Evolutionary conservation across 2,888 invertebrate species (phyloP), one percentile per base, ranked within the genome.

Genomic region (Hirtodrosophila duncani): DNA sequence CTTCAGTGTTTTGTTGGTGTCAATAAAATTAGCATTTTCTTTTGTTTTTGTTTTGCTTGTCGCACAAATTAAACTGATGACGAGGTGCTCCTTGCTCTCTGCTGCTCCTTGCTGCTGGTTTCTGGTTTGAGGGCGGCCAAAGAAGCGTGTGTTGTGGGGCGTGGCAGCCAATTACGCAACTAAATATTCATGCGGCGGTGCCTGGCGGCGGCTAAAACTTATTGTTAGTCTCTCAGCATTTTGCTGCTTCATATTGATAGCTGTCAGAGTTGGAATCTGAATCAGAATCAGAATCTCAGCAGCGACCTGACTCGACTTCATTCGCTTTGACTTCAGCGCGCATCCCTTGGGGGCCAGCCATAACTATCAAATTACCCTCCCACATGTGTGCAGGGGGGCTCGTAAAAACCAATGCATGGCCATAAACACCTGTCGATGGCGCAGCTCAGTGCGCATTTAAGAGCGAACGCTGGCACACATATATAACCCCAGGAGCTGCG

Each of bases 121-220:
- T 29, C 14, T 11, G 2, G 20, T 9, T 26, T 20, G 20, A 20
- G 5, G 20, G 20, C 7, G 4, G 20, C 5, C 7, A 20, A 7
- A 11, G 3, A n/a, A 5, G 20, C 4, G 27, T 14, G 41, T 17
- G 3, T 23, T 17, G 31, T 36, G 16, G 34, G 29, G 18, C 42
- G 39, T 30, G 46, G 29, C 34, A 30, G n/a, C 67, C 42, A 67
- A 70, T 79, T 70, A 80, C 57, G 77, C 81, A 71, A 79, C 80
- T 81, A 75, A 75, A 75, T 75, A 81, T 75, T 75, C 75, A 81
- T 81, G 80, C 63, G 81, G n/a, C n/a, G n/a, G n/a, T n/a, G n/a
- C n/a, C n/a, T n/a, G n/a, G n/a, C n/a, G n/a, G n/a, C n/a, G n/a
- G n/a, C n/a, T 49, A 34, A 46, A 67, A 63, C 34, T 43, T 65